These are phyloP conservation scores for Trachelus iudaicus DNA, from an alignment of 2,888 invertebrate genomes.

Conservation along the genomic window DNA sequence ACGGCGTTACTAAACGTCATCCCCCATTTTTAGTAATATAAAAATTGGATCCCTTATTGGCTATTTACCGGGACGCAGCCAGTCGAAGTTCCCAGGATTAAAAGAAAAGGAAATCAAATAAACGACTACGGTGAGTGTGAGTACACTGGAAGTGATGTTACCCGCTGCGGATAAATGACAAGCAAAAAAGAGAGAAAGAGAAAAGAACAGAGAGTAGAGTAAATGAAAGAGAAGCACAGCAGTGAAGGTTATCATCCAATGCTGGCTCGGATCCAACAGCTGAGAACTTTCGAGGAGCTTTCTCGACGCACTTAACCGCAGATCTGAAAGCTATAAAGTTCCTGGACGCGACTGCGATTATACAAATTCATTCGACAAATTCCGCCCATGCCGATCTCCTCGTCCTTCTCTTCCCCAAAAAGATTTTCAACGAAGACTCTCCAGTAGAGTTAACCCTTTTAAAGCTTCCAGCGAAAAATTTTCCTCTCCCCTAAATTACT, in stretches of 20 bases:
- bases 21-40: neutral
- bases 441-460: neutral
- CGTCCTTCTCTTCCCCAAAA: neutral
- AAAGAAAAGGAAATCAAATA: neutral
- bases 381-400: neutral
- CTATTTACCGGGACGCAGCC: neutral
- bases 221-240: neutral
- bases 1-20: neutral
- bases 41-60: neutral
- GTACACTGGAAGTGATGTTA: neutral
- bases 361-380: neutral
- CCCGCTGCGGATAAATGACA: neutral
- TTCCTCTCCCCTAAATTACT: neutral
- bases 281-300: constrained; percentile 35
- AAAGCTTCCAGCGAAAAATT: neutral
- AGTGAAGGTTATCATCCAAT: constrained; percentile 55
- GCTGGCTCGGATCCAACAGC: constrained; percentile 52
- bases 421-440: neutral
- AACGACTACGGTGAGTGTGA: neutral
- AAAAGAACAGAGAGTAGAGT: neutral
- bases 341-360: neutral
- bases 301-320: constrained; percentile 43
- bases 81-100: neutral
- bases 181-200: neutral
- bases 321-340: constrained; percentile 3